A percentile compares a stretch with the other conserved stretches of the same genome.
These are phyloP conservation scores for Hydractinia symbiolongicarpus DNA, from an alignment of 30 jellyfish, hydroid and myxozoan genomes.

Conservation along the genomic window DNA sequence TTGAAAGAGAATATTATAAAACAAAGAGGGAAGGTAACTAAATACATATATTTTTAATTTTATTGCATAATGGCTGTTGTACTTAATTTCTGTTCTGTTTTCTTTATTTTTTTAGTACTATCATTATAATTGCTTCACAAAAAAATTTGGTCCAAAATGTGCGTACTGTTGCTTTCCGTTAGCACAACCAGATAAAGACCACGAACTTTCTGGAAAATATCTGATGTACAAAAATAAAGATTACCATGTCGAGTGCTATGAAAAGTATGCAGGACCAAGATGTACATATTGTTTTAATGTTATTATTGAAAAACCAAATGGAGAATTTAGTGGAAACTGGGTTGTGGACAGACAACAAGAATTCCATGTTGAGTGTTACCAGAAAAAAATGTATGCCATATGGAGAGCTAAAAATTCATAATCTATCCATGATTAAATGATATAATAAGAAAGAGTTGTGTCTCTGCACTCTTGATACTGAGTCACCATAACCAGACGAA, in stretches of 20 bases:
- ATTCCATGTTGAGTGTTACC: slow-evolving; percentile 86
- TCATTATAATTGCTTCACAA: slow-evolving; percentile 81
- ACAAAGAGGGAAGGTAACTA: neutral
- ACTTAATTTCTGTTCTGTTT: too few species aligned
- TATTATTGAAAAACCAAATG: slow-evolving; percentile 66
- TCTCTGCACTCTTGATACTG: too few species aligned
- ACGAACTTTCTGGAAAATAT: slow-evolving; percentile 67
- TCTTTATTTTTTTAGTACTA: slow-evolving; percentile 32
- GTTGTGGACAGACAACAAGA: slow-evolving; percentile 60
- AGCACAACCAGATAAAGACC: slow-evolving; percentile 80
- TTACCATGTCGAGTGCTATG: slow-evolving; percentile 96
- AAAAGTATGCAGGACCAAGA: slow-evolving; percentile 97
- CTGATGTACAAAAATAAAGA: slow-evolving; percentile 55
- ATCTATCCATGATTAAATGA: neutral
- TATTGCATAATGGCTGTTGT: too few species aligned
- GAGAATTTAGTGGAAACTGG: slow-evolving; percentile 84
- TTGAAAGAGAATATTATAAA: neutral
- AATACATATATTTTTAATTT: too few species aligned
- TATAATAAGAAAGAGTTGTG: too few species aligned
- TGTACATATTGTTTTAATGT: slow-evolving; percentile 92
- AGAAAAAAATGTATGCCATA: slow-evolving; percentile 57
- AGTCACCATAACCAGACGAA: too few species aligned
- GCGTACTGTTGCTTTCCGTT: slow-evolving; percentile 89
- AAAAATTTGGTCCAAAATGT: slow-evolving; percentile 93
- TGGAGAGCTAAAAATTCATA: slow-evolving; percentile 76